Conservation (phyloP, 2,888 invertebrate species). For the Acleris literana region DNA sequence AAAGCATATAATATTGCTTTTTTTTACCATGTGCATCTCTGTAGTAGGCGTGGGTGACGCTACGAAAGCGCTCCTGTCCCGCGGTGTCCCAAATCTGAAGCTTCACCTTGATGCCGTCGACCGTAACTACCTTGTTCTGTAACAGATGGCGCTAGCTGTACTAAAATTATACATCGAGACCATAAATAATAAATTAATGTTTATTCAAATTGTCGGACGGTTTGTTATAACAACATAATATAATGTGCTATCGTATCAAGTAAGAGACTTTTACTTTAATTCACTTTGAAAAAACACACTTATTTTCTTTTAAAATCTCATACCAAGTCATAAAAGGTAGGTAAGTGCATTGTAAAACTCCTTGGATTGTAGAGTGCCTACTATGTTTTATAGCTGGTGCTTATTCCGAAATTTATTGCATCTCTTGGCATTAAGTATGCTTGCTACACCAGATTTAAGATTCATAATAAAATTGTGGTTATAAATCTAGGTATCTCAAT, state of each 20-base stretch:
- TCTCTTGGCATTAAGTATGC: not conserved
- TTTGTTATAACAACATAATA: no score
- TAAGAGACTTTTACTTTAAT: no score
- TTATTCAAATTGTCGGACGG: not conserved
- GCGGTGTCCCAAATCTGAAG: slow-evolving; percentile 99
- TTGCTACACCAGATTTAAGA: not conserved
- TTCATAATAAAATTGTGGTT: slow-evolving; percentile 7
- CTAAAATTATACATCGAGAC: slow-evolving; percentile 14
- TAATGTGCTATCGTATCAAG: no score
- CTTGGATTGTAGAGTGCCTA: no score
- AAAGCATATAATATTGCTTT: not conserved
- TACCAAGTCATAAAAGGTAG: no score
- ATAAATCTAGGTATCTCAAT: no score
- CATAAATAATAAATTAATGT: not conserved
- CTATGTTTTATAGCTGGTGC: slow-evolving; percentile 1
- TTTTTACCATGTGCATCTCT: slow-evolving; percentile 94
- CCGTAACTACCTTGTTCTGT: slow-evolving; percentile 93
- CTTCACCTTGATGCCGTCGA: slow-evolving; percentile 94
- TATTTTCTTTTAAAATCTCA: no score
- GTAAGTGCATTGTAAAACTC: no score
- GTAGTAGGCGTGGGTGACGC: slow-evolving; percentile 97
- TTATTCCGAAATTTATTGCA: slow-evolving; percentile 13
- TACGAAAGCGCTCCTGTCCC: slow-evolving; percentile 96
- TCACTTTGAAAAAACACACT: no score
- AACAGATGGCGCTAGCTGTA: slow-evolving; percentile 75